Base-by-base conservation (phyloP, 2,113 vertebrate genomes). In the Ammodytes marinus region DNA sequence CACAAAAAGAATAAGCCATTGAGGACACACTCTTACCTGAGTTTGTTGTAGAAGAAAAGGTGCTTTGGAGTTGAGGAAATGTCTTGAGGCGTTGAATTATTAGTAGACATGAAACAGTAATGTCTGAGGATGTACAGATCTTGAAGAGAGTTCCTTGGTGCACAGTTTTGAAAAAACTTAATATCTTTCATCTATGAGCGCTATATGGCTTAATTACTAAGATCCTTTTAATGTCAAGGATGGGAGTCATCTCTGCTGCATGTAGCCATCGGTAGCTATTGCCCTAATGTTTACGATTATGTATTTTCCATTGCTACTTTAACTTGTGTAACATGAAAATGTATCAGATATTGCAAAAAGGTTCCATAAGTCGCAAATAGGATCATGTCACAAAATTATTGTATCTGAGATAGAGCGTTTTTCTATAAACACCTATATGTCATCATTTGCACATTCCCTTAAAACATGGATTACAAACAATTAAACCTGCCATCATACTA, bases 11-110 rank as follows among this genome's bases (percentile, higher is more conserved):
- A 46, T 35, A 75, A 75, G 15, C 27, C 68, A 19, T 45, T 37
- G 3, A 67, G 5, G 65, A 1, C 10, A 73, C 3, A 63, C n/a
- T 78, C 89, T 91, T 92, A 93, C 92, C 92, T 91, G 69, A 4
- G 6, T 66, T 80, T 60, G 73, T 27, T 35, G 64, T 9, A 42
- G 46, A 85, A 69, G 46, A 1, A 55, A 61, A 47, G 37, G 60
- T 45, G 7, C 19, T 57, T 61, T 71, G 70, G 7, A 74, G 81
- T 43, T 40, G 60, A 46, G 42, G 79, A 50, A 80, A 81, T 45
- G 60, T 81, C 86, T 77, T 80, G 85, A 74, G 3, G 19, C 0
- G 64, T 13, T 64, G 55, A 47, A 53, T 65, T 47, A 61, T 60
- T 52, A 43, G 60, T 6, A 52, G 17, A 37, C 39, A 50, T 37